Conservation (phyloP, 2,113 vertebrate species). For the Vireo altiloquus region DNA sequence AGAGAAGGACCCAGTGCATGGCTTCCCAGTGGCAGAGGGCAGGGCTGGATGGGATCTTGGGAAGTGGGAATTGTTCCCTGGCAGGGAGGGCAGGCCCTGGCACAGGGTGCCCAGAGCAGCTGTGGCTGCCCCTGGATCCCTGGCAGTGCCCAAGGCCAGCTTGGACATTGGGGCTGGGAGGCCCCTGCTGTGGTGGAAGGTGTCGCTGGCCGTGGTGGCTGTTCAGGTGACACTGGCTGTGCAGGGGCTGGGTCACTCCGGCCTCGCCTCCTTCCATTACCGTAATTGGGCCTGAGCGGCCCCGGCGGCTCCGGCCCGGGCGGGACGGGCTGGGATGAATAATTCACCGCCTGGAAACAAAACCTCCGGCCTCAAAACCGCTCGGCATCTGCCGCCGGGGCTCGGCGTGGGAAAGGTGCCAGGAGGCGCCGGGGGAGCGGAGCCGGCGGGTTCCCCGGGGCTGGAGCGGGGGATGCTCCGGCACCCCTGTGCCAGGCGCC, state of each 20-base stretch:
- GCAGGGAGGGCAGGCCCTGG: neutral
- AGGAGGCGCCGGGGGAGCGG: neutral
- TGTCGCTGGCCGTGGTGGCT: neutral
- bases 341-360: constrained; percentile 40
- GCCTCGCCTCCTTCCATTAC: neutral
- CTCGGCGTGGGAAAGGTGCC: neutral
- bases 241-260: neutral
- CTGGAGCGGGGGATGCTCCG: neutral
- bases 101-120: neutral
- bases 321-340: neutral
- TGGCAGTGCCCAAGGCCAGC: neutral
- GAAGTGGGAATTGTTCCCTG: neutral
- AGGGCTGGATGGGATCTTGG: accelerated
- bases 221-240: neutral
- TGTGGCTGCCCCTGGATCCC: neutral
- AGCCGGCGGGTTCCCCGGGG: neutral
- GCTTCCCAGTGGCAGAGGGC: neutral
- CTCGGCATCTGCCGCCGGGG: neutral
- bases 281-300: neutral
- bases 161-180: neutral
- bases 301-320: neutral
- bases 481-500: accelerated
- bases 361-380: neutral
- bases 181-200: neutral
- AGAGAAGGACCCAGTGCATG: neutral